phyloP scores from a whole-genome alignment of 2,888 invertebrate species.

The Rotaria socialis region DNA sequence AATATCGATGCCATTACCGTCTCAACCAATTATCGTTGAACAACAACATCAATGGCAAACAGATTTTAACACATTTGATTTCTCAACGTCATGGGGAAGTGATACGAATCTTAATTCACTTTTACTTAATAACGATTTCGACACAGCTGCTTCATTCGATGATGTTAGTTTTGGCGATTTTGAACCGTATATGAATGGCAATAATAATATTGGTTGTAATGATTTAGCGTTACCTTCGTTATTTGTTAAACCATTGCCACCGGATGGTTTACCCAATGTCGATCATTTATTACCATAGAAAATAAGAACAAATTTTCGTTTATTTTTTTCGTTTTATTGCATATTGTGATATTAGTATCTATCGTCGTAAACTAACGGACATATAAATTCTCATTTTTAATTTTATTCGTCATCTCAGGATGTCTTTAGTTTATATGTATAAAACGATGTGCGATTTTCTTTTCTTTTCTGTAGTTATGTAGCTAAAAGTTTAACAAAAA shows the following conservation, averaged over 20 bases:
- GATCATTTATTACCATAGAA: conserved; percentile 29
- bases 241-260: not conserved
- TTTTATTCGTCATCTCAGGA: not conserved
- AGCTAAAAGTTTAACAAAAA: not conserved
- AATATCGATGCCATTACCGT: not conserved
- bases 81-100: not conserved
- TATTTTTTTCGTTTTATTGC: not conserved
- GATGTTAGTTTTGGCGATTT: conserved; percentile 27
- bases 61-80: conserved; percentile 35
- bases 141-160: conserved; percentile 19
- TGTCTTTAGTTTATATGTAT: not conserved
- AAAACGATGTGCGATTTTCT: not conserved
- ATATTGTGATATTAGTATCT: conserved; percentile 22
- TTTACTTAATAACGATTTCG: conserved; percentile 24
- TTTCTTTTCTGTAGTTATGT: not conserved
- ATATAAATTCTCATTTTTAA: not conserved
- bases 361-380: not conserved
- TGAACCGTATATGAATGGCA: conserved; percentile 22
- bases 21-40: not conserved
- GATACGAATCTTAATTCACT: conserved; percentile 11
- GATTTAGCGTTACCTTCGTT: conserved; percentile 28
- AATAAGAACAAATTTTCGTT: not conserved
- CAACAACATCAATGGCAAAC: conserved; percentile 31
- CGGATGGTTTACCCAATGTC: not conserved
- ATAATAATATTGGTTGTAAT: not conserved